Percentiles rank a stretch among this genome's conserved stretches.
These are phyloP conservation scores for Achlya flavicornis DNA, from an alignment of 2,888 invertebrate species.

Conservation along the genomic window DNA sequence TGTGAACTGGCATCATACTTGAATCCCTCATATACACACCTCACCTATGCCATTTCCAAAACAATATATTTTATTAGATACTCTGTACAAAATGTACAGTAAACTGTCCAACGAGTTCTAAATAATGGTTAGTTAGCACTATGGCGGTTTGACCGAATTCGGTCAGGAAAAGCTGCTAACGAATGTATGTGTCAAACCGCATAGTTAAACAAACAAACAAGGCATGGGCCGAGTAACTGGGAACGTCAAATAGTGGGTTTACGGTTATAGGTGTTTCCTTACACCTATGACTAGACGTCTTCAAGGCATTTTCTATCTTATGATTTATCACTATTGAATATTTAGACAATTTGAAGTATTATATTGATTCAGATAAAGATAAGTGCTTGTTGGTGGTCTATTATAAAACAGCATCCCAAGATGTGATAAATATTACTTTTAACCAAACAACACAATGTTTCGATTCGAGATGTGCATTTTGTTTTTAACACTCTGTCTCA, in stretches of 20 bases:
- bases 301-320: too few species aligned
- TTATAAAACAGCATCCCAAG: slow-evolving; percentile 7
- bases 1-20: too few species aligned
- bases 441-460: background rate
- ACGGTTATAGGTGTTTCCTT: background rate
- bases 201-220: background rate
- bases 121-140: background rate
- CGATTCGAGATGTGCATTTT: background rate
- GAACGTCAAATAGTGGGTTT: background rate
- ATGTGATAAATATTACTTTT: slow-evolving; percentile 8
- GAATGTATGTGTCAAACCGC: slow-evolving; percentile 3
- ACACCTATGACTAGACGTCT: too few species aligned
- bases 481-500: background rate
- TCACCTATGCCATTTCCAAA: background rate
- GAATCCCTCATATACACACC: too few species aligned
- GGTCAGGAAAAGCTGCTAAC: background rate
- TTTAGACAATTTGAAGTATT: slow-evolving; percentile 3
- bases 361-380: background rate
- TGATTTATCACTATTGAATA: background rate
- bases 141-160: background rate
- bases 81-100: background rate
- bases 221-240: background rate
- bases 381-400: slow-evolving; percentile 2
- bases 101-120: background rate
- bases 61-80: background rate